Evolutionary conservation across 2,113 vertebrate genomes (phyloP).

Genomic region (Neogale vison): DNA sequence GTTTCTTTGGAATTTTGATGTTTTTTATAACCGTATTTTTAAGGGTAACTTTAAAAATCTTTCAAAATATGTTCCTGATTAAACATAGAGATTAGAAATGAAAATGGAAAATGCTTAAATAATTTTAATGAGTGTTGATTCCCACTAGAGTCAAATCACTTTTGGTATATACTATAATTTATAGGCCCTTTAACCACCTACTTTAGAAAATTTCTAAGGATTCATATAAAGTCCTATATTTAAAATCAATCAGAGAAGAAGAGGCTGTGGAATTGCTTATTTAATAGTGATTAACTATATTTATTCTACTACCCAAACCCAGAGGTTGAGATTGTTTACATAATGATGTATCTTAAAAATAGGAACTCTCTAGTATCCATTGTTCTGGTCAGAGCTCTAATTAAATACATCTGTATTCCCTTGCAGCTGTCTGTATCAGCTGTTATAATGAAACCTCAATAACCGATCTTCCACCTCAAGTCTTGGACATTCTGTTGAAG

Average conservation of each 20-base stretch:
- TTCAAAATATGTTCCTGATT: neutral
- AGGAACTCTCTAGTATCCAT: neutral
- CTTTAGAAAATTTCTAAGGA: slow-evolving; percentile 8
- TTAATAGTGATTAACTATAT: slow-evolving; percentile 33
- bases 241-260: neutral
- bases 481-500: slow-evolving; percentile 61
- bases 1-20: neutral
- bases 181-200: neutral
- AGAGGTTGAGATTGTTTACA: slow-evolving; percentile 25
- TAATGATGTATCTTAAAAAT: slow-evolving; percentile 38
- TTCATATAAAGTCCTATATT: neutral
- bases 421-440: neutral
- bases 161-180: slow-evolving; percentile 16
- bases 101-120: slow-evolving; percentile 2
- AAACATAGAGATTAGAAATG: slow-evolving; percentile 28
- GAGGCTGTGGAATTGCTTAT: slow-evolving; percentile 2
- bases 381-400: neutral
- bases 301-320: neutral
- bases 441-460: slow-evolving; percentile 52
- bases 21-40: slow-evolving; percentile 31
- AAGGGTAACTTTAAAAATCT: neutral
- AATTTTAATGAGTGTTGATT: slow-evolving; percentile 46
- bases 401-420: neutral
- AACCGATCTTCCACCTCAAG: slow-evolving; percentile 63
- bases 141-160: neutral